phyloP scores from a whole-genome alignment of 2,113 vertebrate genomes.

The Lanius collurio region DNA sequence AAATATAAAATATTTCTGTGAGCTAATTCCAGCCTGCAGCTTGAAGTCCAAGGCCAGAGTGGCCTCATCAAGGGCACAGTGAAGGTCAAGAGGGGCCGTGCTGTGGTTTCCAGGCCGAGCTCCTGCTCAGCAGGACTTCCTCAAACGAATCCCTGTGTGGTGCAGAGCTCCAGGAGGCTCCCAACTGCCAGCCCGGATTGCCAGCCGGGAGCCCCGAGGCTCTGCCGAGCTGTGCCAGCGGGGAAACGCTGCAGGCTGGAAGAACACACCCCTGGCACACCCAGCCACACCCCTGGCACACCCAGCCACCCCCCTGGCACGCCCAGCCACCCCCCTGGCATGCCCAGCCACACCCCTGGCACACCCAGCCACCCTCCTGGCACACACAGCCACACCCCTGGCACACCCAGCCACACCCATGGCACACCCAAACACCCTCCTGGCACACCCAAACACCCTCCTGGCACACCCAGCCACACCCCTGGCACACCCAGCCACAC shows the following conservation, averaged over 20 bases:
- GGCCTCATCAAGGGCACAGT: not conserved
- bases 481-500: too few relatives aligned
- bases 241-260: not conserved
- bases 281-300: fast-evolving
- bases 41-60: not conserved
- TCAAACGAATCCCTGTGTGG: not conserved
- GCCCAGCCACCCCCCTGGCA: too few relatives aligned
- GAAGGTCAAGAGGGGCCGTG: not conserved
- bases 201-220: not conserved
- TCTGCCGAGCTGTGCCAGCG: fast-evolving
- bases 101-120: not conserved
- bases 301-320: too few relatives aligned
- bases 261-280: too few relatives aligned
- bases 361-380: too few relatives aligned
- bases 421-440: too few relatives aligned
- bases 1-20: not conserved
- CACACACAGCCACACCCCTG: too few relatives aligned
- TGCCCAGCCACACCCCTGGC: too few relatives aligned
- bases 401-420: too few relatives aligned
- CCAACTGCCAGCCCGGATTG: fast-evolving
- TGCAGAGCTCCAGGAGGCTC: not conserved
- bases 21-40: not conserved
- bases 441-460: too few relatives aligned
- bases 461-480: too few relatives aligned
- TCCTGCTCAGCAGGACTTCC: not conserved